Conservation (phyloP, 2,113 vertebrate genomes). For the Cygnus atratus region DNA sequence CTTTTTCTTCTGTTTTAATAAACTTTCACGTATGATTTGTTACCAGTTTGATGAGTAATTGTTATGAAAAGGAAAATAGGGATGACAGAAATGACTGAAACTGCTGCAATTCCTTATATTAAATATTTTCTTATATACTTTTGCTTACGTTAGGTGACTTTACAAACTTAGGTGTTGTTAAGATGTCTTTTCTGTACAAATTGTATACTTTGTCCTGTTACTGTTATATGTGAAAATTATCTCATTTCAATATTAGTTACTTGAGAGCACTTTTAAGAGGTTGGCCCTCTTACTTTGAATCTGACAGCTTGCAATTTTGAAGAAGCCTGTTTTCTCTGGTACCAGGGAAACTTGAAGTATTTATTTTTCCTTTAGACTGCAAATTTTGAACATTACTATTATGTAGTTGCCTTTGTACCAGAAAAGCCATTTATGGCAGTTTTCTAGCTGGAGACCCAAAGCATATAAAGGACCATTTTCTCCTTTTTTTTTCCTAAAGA, state of each 20-base stretch:
- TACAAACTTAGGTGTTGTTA: background rate
- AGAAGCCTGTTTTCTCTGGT: background rate
- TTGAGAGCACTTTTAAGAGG: background rate
- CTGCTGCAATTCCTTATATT: background rate
- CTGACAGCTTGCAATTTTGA: background rate
- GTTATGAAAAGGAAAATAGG: background rate
- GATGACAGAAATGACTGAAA: background rate
- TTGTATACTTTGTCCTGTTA: background rate
- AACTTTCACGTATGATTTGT: background rate
- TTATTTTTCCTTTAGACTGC: background rate
- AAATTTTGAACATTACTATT: background rate
- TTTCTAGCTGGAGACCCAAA: background rate
- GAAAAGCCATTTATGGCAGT: background rate
- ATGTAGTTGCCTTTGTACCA: background rate
- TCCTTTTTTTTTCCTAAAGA: background rate
- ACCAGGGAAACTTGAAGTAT: background rate
- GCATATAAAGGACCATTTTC: background rate
- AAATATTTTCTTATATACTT: background rate
- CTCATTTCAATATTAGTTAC: background rate
- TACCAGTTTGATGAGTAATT: background rate
- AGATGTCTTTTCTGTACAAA: background rate
- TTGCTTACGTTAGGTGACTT: background rate
- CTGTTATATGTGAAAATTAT: background rate
- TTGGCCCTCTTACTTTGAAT: background rate
- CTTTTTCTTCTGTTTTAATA: constrained; percentile 52